Evolutionary conservation across 1,140 invertebrate genomes (phyloP).

Genomic region (Aphidius ervi): DNA sequence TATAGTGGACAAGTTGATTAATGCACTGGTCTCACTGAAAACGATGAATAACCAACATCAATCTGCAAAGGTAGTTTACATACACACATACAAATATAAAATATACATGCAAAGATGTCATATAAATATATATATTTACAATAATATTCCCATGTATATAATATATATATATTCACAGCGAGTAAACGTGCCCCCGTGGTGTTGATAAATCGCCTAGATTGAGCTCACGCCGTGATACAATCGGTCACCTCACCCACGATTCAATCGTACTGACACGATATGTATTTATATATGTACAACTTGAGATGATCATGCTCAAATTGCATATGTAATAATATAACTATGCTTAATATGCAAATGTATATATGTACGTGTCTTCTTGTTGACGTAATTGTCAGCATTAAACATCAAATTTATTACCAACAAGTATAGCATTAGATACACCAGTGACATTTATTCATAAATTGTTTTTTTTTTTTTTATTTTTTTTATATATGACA

Average conservation of each 20-base stretch:
- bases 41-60: slow-evolving; percentile 48
- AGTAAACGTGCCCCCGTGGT: slow-evolving; percentile 18
- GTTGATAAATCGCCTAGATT: slow-evolving; percentile 49
- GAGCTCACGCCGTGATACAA: slow-evolving; percentile 36
- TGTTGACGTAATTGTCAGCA: too few species aligned
- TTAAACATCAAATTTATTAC: too few species aligned
- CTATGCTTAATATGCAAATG: too few species aligned
- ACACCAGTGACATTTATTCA: too few species aligned
- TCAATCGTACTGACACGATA: slow-evolving; percentile 33
- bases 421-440: too few species aligned
- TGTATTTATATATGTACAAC: slow-evolving; percentile 1
- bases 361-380: too few species aligned
- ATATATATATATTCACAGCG: slow-evolving; percentile 12
- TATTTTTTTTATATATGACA: too few species aligned
- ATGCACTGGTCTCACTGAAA: slow-evolving; percentile 36
- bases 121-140: neutral
- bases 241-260: slow-evolving; percentile 38
- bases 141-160: neutral
- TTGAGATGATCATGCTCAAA: too few species aligned
- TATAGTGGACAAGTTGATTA: slow-evolving; percentile 37
- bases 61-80: slow-evolving; percentile 37
- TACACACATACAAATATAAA: neutral
- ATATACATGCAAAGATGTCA: neutral
- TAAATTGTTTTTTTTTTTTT: too few species aligned
- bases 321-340: too few species aligned